Conservation (phyloP, 1,140 invertebrate genomes). For the Gryon sp. region DNA sequence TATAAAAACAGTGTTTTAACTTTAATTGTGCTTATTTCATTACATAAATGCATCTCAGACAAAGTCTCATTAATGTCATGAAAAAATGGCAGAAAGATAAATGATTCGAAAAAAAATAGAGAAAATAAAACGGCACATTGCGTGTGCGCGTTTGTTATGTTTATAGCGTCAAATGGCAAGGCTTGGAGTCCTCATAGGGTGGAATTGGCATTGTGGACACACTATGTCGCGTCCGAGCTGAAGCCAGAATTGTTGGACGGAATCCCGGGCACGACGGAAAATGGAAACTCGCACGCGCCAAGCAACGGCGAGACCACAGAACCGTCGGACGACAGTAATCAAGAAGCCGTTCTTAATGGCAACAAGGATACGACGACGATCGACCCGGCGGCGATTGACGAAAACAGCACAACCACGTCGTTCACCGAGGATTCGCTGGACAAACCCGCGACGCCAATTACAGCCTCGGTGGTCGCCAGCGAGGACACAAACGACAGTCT, state of each 20-base stretch:
- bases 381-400: conserved; percentile 76
- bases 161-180: conserved; percentile 80
- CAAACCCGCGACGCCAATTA: conserved; percentile 78
- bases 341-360: conserved; percentile 69
- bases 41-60: too few relatives aligned
- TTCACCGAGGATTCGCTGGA: conserved; percentile 87
- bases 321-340: conserved; percentile 62
- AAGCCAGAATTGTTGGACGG: conserved; percentile 90
- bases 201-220: conserved; percentile 94
- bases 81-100: too few relatives aligned
- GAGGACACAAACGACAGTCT: conserved; percentile 77
- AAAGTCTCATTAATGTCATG: too few relatives aligned
- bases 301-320: conserved; percentile 63
- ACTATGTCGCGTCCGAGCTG: conserved; percentile 90
- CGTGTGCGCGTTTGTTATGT: neutral
- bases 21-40: too few relatives aligned
- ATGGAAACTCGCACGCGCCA: conserved; percentile 78
- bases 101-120: neutral
- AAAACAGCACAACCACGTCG: conserved; percentile 83
- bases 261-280: conserved; percentile 83
- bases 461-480: conserved; percentile 67
- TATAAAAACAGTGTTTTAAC: too few relatives aligned
- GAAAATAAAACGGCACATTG: neutral
- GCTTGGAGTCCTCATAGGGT: conserved; percentile 92
- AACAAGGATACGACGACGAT: conserved; percentile 55